These are phyloP conservation scores for Micromys minutus DNA, from an alignment of 2,113 vertebrate genomes.

Conservation along the genomic window DNA sequence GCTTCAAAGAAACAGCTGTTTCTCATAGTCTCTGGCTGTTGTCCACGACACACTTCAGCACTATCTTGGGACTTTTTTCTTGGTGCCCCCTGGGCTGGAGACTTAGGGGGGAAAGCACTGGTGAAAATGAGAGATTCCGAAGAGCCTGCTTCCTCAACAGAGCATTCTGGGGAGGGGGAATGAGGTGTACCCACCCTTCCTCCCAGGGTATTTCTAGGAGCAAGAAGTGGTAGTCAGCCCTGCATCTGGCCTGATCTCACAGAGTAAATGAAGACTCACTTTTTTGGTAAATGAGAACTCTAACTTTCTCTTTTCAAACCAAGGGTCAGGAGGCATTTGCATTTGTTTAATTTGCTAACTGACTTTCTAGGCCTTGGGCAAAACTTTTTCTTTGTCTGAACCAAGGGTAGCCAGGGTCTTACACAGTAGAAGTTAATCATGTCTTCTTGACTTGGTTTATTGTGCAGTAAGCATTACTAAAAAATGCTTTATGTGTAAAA, in stretches of 20 bases:
- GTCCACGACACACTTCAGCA: neutral
- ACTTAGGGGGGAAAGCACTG: neutral
- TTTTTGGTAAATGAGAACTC: slow-evolving; percentile 5
- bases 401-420: neutral
- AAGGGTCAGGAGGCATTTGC: neutral
- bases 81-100: neutral
- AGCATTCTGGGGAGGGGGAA: neutral
- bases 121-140: neutral
- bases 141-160: neutral
- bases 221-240: neutral
- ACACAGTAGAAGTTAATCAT: neutral
- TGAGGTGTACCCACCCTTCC: neutral
- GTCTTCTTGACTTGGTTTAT: slow-evolving; percentile 13
- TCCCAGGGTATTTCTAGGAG: neutral
- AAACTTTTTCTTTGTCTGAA: neutral
- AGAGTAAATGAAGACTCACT: neutral
- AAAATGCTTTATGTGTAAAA: neutral
- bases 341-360: too few species aligned
- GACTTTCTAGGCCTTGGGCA: neutral
- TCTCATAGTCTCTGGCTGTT: neutral
- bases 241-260: neutral
- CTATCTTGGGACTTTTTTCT: neutral
- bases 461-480: neutral
- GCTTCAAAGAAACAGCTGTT: neutral
- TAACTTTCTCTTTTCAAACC: neutral